Conservation (phyloP, 2,797 vertebrate species). For the Falco novaeseelandiae region DNA sequence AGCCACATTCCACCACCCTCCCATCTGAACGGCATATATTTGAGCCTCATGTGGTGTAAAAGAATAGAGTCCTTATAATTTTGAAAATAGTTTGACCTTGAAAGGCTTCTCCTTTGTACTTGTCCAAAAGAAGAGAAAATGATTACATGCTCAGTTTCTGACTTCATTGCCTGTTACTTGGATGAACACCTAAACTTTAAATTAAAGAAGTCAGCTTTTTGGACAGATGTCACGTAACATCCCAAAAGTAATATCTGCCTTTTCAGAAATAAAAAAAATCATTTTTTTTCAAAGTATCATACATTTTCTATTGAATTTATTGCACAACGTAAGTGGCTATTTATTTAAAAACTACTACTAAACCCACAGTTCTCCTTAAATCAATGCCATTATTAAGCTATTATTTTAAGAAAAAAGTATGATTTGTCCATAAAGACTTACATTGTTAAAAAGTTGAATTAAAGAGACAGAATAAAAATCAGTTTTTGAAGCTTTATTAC, state of each 20-base stretch:
- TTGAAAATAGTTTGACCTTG: slow-evolving; percentile 56
- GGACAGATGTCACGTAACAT: slow-evolving; percentile 28
- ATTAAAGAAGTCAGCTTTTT: slow-evolving; percentile 52
- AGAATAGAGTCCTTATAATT: slow-evolving; percentile 23
- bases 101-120: slow-evolving; percentile 9
- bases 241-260: slow-evolving; percentile 46
- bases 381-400: background rate
- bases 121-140: slow-evolving; percentile 33
- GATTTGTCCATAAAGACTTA: background rate
- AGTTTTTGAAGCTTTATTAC: background rate
- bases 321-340: background rate
- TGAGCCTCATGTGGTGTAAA: background rate
- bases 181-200: slow-evolving; percentile 60
- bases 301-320: slow-evolving; percentile 9
- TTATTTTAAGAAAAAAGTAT: background rate
- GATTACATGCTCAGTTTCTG: slow-evolving; percentile 43
- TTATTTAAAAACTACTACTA: background rate
- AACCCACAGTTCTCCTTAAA: background rate
- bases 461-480: background rate
- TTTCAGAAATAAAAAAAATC: slow-evolving; percentile 15
- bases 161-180: slow-evolving; percentile 47
- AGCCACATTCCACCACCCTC: background rate
- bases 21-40: slow-evolving; percentile 15
- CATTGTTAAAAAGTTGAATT: background rate
- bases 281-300: slow-evolving; percentile 19